Conservation (phyloP, 92 coral and sea anemone species). For the Porites evermanni region DNA sequence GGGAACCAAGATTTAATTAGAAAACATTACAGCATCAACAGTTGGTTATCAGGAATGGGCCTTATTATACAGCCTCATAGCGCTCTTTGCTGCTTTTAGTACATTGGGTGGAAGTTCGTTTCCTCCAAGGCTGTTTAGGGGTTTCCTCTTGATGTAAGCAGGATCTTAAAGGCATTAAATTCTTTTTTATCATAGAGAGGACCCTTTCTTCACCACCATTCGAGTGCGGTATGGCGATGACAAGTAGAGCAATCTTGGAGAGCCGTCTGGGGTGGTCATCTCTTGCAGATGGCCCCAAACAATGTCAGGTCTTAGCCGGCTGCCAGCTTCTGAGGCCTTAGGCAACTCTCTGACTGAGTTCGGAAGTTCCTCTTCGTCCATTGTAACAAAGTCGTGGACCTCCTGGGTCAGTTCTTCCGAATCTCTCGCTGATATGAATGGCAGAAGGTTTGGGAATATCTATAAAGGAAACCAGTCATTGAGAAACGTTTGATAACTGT, state of each 20-base stretch:
- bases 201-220: conserved; percentile 74
- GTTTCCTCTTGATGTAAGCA: conserved; percentile 60
- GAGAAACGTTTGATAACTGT: conserved; percentile 26
- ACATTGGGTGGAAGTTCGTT: conserved; percentile 49
- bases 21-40: background rate
- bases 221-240: conserved; percentile 70
- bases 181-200: conserved; percentile 63
- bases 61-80: conserved; percentile 63
- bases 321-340: conserved; percentile 26
- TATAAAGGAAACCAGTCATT: conserved; percentile 33
- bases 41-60: conserved; percentile 47
- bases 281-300: conserved; percentile 53
- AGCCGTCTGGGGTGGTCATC: conserved; percentile 61
- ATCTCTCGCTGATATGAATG: conserved; percentile 47
- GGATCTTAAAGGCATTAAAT: conserved; percentile 67
- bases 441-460: conserved; percentile 71
- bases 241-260: conserved; percentile 55
- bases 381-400: conserved; percentile 46
- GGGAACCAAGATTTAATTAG: too few relatives aligned
- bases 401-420: conserved; percentile 48
- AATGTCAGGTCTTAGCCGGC: conserved; percentile 47
- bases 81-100: conserved; percentile 51
- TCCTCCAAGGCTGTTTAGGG: conserved; percentile 28
- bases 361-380: conserved; percentile 27
- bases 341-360: conserved; percentile 29